Conservation (phyloP, 2,888 invertebrate species). For the Heterodera filipjevi region DNA sequence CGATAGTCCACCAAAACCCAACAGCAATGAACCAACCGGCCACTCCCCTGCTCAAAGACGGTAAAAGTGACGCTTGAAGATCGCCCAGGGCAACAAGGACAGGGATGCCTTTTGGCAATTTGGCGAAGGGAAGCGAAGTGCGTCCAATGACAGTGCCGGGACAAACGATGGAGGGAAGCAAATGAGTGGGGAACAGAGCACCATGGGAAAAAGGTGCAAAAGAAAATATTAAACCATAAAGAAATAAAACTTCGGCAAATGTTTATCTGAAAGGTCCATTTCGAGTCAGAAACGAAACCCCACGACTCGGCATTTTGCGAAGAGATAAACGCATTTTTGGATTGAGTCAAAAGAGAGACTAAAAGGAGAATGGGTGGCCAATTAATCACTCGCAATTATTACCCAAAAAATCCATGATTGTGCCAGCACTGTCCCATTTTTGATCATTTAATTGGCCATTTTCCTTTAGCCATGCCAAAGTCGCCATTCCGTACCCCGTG, state of each 20-base stretch:
- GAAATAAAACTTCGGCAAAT: not conserved
- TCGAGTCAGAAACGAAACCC: slow-evolving; percentile 30
- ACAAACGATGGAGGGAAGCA: slow-evolving; percentile 35
- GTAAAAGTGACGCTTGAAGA: slow-evolving; percentile 40
- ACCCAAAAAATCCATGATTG: slow-evolving; percentile 42
- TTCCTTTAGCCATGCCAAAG: slow-evolving; percentile 39
- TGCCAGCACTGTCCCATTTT: slow-evolving; percentile 37
- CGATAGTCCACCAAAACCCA: not conserved
- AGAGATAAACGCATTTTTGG: slow-evolving; percentile 32
- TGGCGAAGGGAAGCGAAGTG: not conserved
- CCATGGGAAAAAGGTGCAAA: not conserved
- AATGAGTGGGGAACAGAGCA: slow-evolving; percentile 25
- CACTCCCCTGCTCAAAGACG: slow-evolving; percentile 13
- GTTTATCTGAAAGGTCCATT: slow-evolving; percentile 32
- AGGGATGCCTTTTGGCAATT: not conserved
- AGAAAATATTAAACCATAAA: not conserved
- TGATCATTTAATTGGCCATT: slow-evolving; percentile 23
- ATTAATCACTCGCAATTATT: slow-evolving; percentile 1
- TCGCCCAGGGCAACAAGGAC: slow-evolving; percentile 41
- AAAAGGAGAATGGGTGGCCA: not conserved
- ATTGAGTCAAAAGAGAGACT: not conserved
- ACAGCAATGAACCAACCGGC: slow-evolving; percentile 31
- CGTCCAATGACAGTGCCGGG: slow-evolving; percentile 19
- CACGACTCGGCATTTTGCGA: slow-evolving; percentile 41
- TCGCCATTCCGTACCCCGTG: slow-evolving; percentile 46